Conservation (phyloP, 92 coral and sea anemone species). For the Ricordea florida region DNA sequence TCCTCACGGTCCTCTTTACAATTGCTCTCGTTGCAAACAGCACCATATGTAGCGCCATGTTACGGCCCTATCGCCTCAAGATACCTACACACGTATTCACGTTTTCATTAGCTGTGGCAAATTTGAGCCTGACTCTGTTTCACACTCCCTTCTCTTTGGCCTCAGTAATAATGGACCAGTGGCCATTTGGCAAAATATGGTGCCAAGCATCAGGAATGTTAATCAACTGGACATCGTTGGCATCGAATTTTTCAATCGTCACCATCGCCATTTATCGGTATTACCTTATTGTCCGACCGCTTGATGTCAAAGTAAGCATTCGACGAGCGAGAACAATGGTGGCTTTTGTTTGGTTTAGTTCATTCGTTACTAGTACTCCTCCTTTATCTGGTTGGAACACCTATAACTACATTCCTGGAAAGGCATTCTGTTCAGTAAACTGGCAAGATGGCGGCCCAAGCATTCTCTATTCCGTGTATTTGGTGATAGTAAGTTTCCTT, state of each 20-base stretch:
- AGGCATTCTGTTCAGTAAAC: conserved; percentile 79
- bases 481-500: conserved; percentile 46
- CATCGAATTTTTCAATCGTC: conserved; percentile 76
- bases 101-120: conserved; percentile 66
- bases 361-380: conserved; percentile 63
- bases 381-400: conserved; percentile 90
- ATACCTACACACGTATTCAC: conserved; percentile 70
- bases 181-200: conserved; percentile 80
- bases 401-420: conserved; percentile 72
- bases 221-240: conserved; percentile 62
- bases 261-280: conserved; percentile 86
- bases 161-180: conserved; percentile 73
- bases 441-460: conserved; percentile 86
- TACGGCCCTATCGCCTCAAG: conserved; percentile 56
- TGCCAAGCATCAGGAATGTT: conserved; percentile 77
- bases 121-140: conserved; percentile 50
- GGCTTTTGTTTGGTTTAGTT: conserved; percentile 84
- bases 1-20: conserved; percentile 55
- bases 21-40: conserved; percentile 73
- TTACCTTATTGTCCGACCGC: conserved; percentile 86
- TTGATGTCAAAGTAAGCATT: conserved; percentile 69
- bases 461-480: conserved; percentile 64
- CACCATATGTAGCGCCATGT: conserved; percentile 63
- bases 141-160: conserved; percentile 71
- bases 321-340: conserved; percentile 72